Base-by-base conservation (phyloP, 1,140 invertebrate genomes). In the Argopecten irradians region DNA sequence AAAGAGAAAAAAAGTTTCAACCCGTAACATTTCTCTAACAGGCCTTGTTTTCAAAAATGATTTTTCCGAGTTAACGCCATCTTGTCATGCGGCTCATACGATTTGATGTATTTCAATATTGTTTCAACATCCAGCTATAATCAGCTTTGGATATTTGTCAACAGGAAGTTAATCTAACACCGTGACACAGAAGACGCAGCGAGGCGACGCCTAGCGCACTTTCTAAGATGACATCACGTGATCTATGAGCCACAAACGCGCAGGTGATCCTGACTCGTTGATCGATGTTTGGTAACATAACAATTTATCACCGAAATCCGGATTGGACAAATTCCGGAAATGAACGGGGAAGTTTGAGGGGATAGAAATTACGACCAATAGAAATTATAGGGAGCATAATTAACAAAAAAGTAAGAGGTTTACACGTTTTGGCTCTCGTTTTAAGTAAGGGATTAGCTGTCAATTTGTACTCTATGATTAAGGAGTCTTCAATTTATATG, bases 251-350 rank as follows among this genome's bases (percentile, higher is more conserved):
- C 55, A 71, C 55, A 71, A 71, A 11, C 55, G 55, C 55, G 55
- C 55, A 71, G 55, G 55, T 71, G 55, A 71, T 71, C 55, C 22
- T 71, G 55, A 71, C 55, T 71, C 14, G 55, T 71, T 71, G 55
- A 71, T 71, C 55, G 55, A 71, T 71, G 55, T 71, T 55, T 71
- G 55, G 55, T 71, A 71, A 71, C 55, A 71, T 71, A 71, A 71
- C 55, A 71, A 71, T 71, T 71, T 71, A 71, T 71, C 55, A 71
- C 55, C 55, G 28, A 71, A 71, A 71, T 71, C 55, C 55, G 55
- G 55, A 71, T 71, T n/a, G 55, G 55, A 71, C 55, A 71, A 71
- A 71, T 71, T 71, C 55, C 55, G 55, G 55, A 71, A 71, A 71
- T 71, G 55, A 71, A 71, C 55, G 55, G 55, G 55, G 28, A 71